Evolutionary conservation across 2,797 vertebrate genomes (phyloP).

Genomic region (Xenentodon cancila): DNA sequence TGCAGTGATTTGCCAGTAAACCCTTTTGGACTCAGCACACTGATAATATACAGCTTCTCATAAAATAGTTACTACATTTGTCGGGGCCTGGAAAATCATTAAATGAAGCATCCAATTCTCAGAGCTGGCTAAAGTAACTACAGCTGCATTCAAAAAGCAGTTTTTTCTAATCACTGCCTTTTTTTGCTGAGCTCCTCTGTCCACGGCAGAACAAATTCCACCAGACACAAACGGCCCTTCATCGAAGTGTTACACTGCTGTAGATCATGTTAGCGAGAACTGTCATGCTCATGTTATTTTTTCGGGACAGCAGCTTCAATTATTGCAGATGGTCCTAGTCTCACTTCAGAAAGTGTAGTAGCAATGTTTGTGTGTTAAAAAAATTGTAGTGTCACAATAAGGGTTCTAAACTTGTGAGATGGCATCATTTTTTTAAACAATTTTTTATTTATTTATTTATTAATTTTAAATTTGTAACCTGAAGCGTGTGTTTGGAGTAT

Average conservation of each 20-base stretch:
- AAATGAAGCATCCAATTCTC: slow-evolving; percentile 47
- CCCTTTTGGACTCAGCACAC: slow-evolving; percentile 26
- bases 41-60: slow-evolving; percentile 38
- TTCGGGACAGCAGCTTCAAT: too few relatives aligned
- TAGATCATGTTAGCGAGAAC: background rate
- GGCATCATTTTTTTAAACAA: too few relatives aligned
- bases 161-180: slow-evolving; percentile 23
- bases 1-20: slow-evolving; percentile 42
- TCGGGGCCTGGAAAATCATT: slow-evolving; percentile 47
- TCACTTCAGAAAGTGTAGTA: too few relatives aligned
- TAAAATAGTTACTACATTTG: slow-evolving; percentile 39
- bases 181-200: slow-evolving; percentile 24
- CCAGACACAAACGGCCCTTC: slow-evolving; percentile 19
- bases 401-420: too few relatives aligned
- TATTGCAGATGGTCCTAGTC: too few relatives aligned
- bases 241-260: slow-evolving; percentile 14
- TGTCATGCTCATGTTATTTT: background rate
- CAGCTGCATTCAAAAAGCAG: slow-evolving; percentile 46
- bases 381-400: too few relatives aligned
- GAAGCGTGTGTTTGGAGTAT: too few relatives aligned
- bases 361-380: too few relatives aligned
- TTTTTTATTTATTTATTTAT: too few relatives aligned
- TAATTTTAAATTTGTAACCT: too few relatives aligned
- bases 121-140: slow-evolving; percentile 34
- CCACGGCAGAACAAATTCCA: slow-evolving; percentile 22